Evolutionary conservation across 2,113 vertebrate species (phyloP).

Genomic region (Microtus richardsoni): DNA sequence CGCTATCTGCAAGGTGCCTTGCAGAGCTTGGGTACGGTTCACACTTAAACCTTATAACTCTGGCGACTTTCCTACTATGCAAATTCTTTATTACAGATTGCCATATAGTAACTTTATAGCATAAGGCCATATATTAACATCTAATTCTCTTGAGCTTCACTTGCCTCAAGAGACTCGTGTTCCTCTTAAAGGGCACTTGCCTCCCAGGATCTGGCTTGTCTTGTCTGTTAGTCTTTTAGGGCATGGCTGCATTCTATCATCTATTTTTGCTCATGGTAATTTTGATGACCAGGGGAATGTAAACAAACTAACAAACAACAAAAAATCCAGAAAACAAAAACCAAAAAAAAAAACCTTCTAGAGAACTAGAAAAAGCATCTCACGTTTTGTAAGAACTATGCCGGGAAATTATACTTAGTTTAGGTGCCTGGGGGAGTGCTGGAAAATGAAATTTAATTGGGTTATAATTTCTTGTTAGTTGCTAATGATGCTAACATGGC

Average conservation of each 20-base stretch:
- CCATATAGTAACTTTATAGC: background rate
- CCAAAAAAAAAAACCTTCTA: background rate
- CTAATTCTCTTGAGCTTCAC: background rate
- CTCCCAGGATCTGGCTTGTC: background rate
- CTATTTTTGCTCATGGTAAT: slow-evolving; percentile 7
- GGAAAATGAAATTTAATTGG: slow-evolving; percentile 1
- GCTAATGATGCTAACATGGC: background rate
- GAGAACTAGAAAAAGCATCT: background rate
- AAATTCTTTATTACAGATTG: background rate
- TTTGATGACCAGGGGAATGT: background rate
- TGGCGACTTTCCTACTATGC: background rate
- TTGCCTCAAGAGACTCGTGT: background rate
- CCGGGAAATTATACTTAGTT: background rate
- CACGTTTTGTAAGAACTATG: background rate
- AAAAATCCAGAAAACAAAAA: background rate
- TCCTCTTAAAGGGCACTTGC: background rate
- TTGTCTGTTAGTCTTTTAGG: background rate
- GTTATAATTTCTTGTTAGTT: background rate
- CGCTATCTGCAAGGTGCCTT: background rate
- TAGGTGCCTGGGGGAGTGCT: background rate
- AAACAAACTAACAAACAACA: background rate
- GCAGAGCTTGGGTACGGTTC: background rate
- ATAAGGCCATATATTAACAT: background rate
- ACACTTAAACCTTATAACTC: background rate
- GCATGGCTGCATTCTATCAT: background rate